phyloP scores from a whole-genome alignment of 2,888 invertebrate genomes.

The Eupelmus urozonus region DNA sequence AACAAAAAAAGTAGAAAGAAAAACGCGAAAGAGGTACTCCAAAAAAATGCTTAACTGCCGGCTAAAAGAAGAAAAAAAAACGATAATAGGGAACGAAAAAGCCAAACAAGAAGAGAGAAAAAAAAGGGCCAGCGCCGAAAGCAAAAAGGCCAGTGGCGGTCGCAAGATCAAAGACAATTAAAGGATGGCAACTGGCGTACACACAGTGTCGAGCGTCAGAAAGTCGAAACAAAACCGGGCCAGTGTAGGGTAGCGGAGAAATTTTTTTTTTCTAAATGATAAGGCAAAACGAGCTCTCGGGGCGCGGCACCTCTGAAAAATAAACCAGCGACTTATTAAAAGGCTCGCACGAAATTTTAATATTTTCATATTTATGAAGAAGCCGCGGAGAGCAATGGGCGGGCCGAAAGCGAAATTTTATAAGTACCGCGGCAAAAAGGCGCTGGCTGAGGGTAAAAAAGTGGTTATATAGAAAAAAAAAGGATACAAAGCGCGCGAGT shows the following conservation, averaged over 20 bases:
- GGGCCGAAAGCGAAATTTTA: constrained; percentile 5
- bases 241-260: too few relatives aligned
- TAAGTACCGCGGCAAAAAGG: constrained; percentile 5
- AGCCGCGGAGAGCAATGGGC: not conserved
- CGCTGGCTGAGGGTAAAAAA: not conserved
- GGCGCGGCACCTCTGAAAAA: not conserved
- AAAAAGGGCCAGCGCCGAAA: not conserved
- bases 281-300: not conserved
- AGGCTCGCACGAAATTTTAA: constrained; percentile 23
- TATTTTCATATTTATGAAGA: constrained; percentile 41
- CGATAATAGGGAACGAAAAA: not conserved
- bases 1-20: not conserved
- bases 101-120: not conserved
- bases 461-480: constrained; percentile 20
- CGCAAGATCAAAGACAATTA: constrained; percentile 50
- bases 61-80: not conserved
- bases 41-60: constrained; percentile 10
- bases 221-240: constrained; percentile 16
- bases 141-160: constrained; percentile 44
- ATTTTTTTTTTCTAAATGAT: constrained; percentile 10
- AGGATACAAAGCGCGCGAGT: constrained; percentile 34
- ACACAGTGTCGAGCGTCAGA: constrained; percentile 3
- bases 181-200: not conserved
- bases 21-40: not conserved
- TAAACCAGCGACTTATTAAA: constrained; percentile 32